These are phyloP conservation scores for Streptopelia turtur DNA, from an alignment of 2,797 vertebrate genomes.

Conservation along the genomic window DNA sequence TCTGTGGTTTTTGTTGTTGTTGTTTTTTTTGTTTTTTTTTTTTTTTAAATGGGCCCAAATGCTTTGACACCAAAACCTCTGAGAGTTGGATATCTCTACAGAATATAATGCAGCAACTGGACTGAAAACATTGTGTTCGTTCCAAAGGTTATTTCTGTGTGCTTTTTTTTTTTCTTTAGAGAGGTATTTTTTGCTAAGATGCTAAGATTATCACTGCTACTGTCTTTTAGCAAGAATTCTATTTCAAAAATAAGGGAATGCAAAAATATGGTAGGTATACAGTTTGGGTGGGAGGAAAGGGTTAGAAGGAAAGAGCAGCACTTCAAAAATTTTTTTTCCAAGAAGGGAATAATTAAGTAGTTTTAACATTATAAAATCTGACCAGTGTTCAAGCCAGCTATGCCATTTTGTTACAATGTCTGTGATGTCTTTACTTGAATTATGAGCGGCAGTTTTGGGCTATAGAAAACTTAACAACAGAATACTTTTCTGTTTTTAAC, in stretches of 20 bases:
- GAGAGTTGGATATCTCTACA: neutral
- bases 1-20: too few species aligned
- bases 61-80: neutral
- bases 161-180: neutral
- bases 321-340: neutral
- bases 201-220: neutral
- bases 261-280: neutral
- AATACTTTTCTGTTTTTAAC: conserved; percentile 21
- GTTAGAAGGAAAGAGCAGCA: neutral
- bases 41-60: neutral
- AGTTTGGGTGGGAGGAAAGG: neutral
- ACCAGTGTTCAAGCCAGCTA: neutral
- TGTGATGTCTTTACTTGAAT: neutral
- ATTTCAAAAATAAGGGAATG: neutral
- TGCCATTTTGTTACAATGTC: neutral
- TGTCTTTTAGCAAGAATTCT: neutral
- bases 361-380: neutral
- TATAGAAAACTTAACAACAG: neutral
- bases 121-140: neutral
- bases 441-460: neutral
- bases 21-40: neutral
- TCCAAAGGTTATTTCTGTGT: neutral
- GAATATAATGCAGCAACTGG: neutral
- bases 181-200: neutral
- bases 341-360: neutral